phyloP scores from a whole-genome alignment of 2,113 vertebrate species.

The Columba livia region DNA sequence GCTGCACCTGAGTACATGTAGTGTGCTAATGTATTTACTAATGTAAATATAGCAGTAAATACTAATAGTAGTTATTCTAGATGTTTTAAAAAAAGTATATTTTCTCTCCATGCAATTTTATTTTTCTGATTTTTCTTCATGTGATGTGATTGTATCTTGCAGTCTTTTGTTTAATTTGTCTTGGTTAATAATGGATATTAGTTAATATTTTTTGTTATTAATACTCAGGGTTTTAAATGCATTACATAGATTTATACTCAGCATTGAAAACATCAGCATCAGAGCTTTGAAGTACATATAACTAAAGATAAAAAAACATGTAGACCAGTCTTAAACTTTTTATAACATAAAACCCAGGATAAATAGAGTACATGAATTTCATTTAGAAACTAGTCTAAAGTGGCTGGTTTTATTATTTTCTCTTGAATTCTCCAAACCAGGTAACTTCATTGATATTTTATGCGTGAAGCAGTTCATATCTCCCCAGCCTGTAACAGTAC shows the following conservation, averaged over 20 bases:
- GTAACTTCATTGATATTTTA: not conserved
- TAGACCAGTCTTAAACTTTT: not conserved
- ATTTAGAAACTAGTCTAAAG: not conserved
- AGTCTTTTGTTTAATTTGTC: slow-evolving; percentile 35
- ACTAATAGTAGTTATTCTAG: not conserved
- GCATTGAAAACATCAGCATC: not conserved
- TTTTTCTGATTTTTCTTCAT: not conserved
- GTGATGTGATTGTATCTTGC: not conserved
- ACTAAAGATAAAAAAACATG: not conserved
- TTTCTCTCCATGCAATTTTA: not conserved
- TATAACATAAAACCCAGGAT: not conserved
- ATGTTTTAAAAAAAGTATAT: not conserved
- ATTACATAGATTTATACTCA: not conserved
- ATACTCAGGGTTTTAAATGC: not conserved
- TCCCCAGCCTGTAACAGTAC: not conserved
- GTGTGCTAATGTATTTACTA: not conserved
- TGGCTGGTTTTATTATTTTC: not conserved
- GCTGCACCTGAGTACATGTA: not conserved
- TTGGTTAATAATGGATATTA: not conserved
- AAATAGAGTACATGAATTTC: not conserved
- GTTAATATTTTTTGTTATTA: not conserved
- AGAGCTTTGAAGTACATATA: not conserved
- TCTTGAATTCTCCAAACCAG: not conserved
- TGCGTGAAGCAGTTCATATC: not conserved
- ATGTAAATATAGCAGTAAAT: not conserved